Base-by-base conservation (phyloP, 2,888 invertebrate species). In the Phytoseiulus persimilis region DNA sequence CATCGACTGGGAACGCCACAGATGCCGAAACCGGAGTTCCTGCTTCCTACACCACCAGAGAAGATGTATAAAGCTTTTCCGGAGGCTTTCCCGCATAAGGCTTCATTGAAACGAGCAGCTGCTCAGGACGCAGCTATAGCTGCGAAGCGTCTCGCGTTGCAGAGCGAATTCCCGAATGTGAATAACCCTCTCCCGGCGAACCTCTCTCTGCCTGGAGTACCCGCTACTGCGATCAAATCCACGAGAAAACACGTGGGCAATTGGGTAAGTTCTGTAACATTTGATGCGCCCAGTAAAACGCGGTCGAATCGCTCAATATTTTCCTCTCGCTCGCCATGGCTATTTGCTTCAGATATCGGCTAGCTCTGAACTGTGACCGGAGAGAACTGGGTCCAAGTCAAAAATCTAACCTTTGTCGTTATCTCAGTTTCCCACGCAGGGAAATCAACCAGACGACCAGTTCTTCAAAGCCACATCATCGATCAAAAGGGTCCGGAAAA, bases 1-100 rank as follows among this genome's bases (percentile, higher is more conserved):
- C 95, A 95, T 91, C 94, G 95, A 90, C 93, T 96, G 90, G 95
- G 95, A 33, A 94, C 95, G 92, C 95, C 95, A 0, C 92, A 92
- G 65, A 91, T 92, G 90, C 93, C 94, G 32, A 94, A 94, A 90
- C 95, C 95, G 89, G 95, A 95, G 90, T 96, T 96, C 96, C 94
- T 96, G 90, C 93, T 94, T 91, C 94, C 96, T 90, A 96, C 96
- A 90, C 95, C 95, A 91, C 94, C 95, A 91, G 95, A 95, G 92
- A 94, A 95, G 90, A 94, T 96, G 93, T 97, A 97, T 91, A 94
- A 94, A 93, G 96, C 96, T 83, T 95, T 95, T 91, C 95, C 95
- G 92, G 95, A 96, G 91, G 96, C 96, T 92, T 97, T 96, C 93
- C 97, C 97, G 90, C 96, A 45, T 90, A 46, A 83, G 32, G 83